These are phyloP conservation scores for Mythimna vitellina DNA, from an alignment of 2,888 invertebrate species.

Conservation along the genomic window DNA sequence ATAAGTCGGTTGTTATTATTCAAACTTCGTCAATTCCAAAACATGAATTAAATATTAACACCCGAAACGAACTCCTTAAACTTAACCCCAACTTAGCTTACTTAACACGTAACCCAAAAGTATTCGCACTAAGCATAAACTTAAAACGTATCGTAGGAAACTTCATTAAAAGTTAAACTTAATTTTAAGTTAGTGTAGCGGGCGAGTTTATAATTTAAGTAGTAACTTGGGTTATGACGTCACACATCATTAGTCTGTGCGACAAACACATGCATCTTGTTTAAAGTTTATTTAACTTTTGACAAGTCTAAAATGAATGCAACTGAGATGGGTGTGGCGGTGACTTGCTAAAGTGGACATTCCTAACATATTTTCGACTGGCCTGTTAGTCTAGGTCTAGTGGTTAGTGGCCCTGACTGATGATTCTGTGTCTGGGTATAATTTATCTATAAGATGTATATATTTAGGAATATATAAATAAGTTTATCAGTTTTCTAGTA, in stretches of 20 bases:
- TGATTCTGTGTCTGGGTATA: too few relatives aligned
- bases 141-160: conserved; percentile 51
- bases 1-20: neutral
- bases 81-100: conserved; percentile 42
- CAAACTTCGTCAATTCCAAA: conserved; percentile 17
- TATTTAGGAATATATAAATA: too few relatives aligned
- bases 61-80: conserved; percentile 23
- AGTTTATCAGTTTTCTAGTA: too few relatives aligned
- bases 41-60: conserved; percentile 41
- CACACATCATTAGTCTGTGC: conserved; percentile 82
- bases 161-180: conserved; percentile 76
- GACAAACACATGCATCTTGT: conserved; percentile 70
- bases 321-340: conserved; percentile 65
- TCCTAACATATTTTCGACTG: neutral
- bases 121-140: conserved; percentile 65
- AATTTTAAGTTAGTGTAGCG: conserved; percentile 74
- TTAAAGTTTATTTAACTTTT: conserved; percentile 81
- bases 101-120: conserved; percentile 65
- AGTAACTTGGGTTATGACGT: conserved; percentile 76
- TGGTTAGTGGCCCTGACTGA: neutral
- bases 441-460: too few relatives aligned
- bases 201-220: conserved; percentile 76
- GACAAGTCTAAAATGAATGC: conserved; percentile 72
- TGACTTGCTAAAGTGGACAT: conserved; percentile 65
- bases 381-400: too few relatives aligned